Conservation (phyloP, 2,113 vertebrate genomes). For the Struthidea cinerea region DNA sequence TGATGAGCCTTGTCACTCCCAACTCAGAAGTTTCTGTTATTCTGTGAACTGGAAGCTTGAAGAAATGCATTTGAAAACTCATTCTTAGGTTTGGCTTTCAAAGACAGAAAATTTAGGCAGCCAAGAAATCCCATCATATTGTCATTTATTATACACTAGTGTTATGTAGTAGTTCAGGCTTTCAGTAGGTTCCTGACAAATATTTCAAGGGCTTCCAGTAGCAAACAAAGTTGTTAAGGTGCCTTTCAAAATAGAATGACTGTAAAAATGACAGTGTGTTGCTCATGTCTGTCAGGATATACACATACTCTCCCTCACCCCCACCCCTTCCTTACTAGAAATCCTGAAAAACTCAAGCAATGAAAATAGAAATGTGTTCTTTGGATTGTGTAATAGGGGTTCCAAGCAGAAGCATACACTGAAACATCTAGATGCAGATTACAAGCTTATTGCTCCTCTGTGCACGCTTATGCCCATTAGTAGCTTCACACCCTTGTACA, state of each 20-base stretch:
- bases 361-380: not conserved
- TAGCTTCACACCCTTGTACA: not conserved
- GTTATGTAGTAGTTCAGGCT: not conserved
- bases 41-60: not conserved
- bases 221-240: not conserved
- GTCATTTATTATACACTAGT: not conserved
- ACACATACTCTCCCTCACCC: rapidly evolving
- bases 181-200: not conserved
- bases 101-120: not conserved
- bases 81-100: not conserved
- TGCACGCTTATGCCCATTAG: not conserved
- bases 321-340: rapidly evolving
- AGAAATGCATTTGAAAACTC: not conserved
- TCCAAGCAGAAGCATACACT: rapidly evolving
- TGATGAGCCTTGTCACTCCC: not conserved
- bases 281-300: not conserved
- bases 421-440: not conserved
- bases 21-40: not conserved
- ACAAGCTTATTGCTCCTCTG: not conserved
- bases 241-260: not conserved
- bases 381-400: not conserved
- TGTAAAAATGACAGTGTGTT: not conserved
- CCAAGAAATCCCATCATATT: not conserved
- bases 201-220: not conserved
- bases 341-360: not conserved